phyloP scores from a whole-genome alignment of 2,797 vertebrate species.

The Rhynchotus rufescens region DNA sequence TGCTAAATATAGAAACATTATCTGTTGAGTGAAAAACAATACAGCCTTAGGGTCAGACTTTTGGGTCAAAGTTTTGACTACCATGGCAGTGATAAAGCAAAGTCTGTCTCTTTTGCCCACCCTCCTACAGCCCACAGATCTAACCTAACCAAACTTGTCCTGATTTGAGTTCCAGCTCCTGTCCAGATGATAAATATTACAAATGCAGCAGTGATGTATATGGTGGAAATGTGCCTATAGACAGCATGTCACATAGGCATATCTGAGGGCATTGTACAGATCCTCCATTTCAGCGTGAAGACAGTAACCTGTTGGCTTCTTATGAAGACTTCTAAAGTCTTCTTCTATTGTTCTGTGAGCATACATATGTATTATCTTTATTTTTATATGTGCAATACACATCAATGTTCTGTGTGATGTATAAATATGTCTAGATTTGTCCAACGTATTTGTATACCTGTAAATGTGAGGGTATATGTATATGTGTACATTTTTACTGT shows the following conservation, averaged over 20 bases:
- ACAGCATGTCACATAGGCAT: rapidly evolving
- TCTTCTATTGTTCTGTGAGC: not conserved
- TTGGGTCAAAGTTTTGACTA: not conserved
- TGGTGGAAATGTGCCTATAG: not conserved
- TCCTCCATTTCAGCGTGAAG: not conserved
- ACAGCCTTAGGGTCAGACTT: not conserved
- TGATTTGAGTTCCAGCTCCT: not conserved
- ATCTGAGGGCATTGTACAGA: not conserved
- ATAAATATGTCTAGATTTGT: not conserved
- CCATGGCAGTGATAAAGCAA: not conserved
- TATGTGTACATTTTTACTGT: not conserved
- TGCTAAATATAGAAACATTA: not conserved
- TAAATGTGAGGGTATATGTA: not conserved
- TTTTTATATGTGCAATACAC: not conserved
- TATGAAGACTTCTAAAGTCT: not conserved
- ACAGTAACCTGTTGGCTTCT: not conserved
- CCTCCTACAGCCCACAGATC: not conserved
- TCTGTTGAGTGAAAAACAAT: not conserved
- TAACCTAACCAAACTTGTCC: not conserved
- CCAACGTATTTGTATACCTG: not conserved
- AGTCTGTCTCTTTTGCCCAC: not conserved
- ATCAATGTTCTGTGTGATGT: not conserved
- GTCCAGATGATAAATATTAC: not conserved
- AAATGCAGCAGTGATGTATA: not conserved
- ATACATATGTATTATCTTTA: not conserved